phyloP scores from a whole-genome alignment of 2,888 invertebrate species.

The Synergus laeviventris region DNA sequence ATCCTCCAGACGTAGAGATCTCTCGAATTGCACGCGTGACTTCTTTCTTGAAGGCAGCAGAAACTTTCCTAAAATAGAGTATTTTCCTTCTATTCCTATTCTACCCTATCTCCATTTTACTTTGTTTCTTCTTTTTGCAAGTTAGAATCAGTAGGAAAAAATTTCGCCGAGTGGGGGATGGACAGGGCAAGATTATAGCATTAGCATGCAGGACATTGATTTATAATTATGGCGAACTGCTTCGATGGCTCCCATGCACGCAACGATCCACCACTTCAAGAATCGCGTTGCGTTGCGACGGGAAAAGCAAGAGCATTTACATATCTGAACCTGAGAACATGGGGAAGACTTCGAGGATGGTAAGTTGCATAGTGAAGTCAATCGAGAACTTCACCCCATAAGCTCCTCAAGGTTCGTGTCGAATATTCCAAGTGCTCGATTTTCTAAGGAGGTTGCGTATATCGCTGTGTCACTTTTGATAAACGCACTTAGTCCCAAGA shows the following conservation, averaged over 20 bases:
- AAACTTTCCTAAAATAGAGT: background rate
- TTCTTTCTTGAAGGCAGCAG: background rate
- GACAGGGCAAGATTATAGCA: constrained; percentile 42
- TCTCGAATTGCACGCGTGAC: background rate
- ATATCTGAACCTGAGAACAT: constrained; percentile 60
- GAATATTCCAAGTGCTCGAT: constrained; percentile 23
- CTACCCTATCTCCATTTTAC: background rate
- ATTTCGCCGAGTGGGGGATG: background rate
- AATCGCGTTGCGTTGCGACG: constrained; percentile 55
- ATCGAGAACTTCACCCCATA: constrained; percentile 32
- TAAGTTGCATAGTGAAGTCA: constrained; percentile 47
- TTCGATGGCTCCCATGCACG: constrained; percentile 61
- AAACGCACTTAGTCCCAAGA: constrained; percentile 2
- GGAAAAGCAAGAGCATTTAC: constrained; percentile 61
- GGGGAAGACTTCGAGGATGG: constrained; percentile 56
- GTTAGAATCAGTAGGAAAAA: background rate
- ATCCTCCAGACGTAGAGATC: background rate
- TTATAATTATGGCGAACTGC: constrained; percentile 62
- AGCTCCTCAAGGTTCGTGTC: constrained; percentile 30
- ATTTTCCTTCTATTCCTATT: background rate
- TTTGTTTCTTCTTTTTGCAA: background rate
- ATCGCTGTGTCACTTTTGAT: constrained; percentile 21
- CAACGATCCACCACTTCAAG: constrained; percentile 58
- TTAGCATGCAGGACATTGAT: constrained; percentile 65
- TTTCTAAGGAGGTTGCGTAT: background rate